Percentiles rank a stretch among this genome's conserved stretches.
Conservation (phyloP, 2,113 vertebrate species). For the Eleginops maclovinus region DNA sequence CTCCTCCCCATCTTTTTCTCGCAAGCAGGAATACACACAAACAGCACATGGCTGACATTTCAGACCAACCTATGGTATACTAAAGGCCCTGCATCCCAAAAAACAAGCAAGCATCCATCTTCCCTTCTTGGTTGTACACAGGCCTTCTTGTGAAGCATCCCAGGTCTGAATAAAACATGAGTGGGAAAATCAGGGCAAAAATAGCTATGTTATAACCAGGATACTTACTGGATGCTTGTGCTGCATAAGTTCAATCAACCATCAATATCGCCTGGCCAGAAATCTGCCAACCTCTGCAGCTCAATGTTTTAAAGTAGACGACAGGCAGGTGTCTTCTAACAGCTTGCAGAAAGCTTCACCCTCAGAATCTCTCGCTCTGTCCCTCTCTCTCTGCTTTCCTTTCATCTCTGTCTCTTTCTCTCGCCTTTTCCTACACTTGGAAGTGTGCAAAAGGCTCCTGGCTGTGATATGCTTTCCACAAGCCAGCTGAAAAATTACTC, state of each 20-base stretch:
- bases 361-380: slow-evolving; percentile 29
- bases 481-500: slow-evolving; percentile 53
- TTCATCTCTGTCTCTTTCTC: slow-evolving; percentile 30
- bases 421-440: slow-evolving; percentile 23
- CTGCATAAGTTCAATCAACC: slow-evolving; percentile 42
- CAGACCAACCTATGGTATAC: slow-evolving; percentile 16
- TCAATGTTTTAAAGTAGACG: slow-evolving; percentile 24
- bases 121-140: slow-evolving; percentile 45
- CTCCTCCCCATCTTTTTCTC: no score
- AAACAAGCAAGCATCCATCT: slow-evolving; percentile 39
- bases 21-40: neutral
- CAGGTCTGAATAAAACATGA: slow-evolving; percentile 78
- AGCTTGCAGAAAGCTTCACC: slow-evolving; percentile 28
- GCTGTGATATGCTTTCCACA: slow-evolving; percentile 57
- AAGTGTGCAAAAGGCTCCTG: slow-evolving; percentile 53
- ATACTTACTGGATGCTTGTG: slow-evolving; percentile 43
- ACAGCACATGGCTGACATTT: slow-evolving; percentile 21
- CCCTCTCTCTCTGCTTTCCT: slow-evolving; percentile 6
- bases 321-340: slow-evolving; percentile 45
- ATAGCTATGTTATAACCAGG: slow-evolving; percentile 59
- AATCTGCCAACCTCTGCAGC: slow-evolving; percentile 39
- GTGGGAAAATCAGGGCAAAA: slow-evolving; percentile 65
- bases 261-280: slow-evolving; percentile 50
- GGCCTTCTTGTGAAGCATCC: slow-evolving; percentile 59
- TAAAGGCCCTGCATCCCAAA: slow-evolving; percentile 19